Evolutionary conservation across 2,797 vertebrate species (phyloP), one percentile per base, ranked within the genome.

Genomic region (Anabacerthia variegaticeps): DNA sequence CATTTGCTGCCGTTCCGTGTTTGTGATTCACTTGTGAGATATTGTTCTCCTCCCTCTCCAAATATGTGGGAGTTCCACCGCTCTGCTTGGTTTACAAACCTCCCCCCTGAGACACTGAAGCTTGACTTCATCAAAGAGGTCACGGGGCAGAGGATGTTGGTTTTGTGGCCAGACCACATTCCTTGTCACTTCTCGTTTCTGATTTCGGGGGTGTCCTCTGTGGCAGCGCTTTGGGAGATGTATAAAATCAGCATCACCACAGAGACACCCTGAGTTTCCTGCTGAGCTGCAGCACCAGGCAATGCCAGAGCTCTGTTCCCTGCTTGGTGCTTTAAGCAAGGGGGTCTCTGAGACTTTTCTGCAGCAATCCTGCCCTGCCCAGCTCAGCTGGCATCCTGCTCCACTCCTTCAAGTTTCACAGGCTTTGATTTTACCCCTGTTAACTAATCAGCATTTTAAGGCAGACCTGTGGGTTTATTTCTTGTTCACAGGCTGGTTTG

Each of bases 1-100:
- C 27, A 69, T 73, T 93, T 84, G 71, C 56, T 87, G 41, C 37
- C 43, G 87, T 68, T 68, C 49, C 58, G 8, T 24, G 7, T 73
- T 76, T 59, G 37, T 85, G 84, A 85, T 92, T 95, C 92, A 87
- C 54, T 61, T 87, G 41, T 43, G 14, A 77, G 89, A 34, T 62
- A 81, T 55, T 71, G 44, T 51, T 74, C 76, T 93, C 75, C 75
- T 94, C 89, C 85, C 37, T 46, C 37, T 83, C 94, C 43, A 80
- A 93, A 67, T 62, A 88, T 3, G 75, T 62, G 68, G 84, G 89
- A 89, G 21, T 91, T 83, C 36, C 39, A 67, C 15, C 43, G 37
- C 0, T 0, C 41, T 39, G 4, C 61, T 39, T 44, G 36, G 20
- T 71, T 96, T 88, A 88, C 87, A 66, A 61, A 88, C 44, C 56